These are phyloP conservation scores for Neodon shergylaensis DNA, from an alignment of 2,113 vertebrate genomes.

Conservation along the genomic window DNA sequence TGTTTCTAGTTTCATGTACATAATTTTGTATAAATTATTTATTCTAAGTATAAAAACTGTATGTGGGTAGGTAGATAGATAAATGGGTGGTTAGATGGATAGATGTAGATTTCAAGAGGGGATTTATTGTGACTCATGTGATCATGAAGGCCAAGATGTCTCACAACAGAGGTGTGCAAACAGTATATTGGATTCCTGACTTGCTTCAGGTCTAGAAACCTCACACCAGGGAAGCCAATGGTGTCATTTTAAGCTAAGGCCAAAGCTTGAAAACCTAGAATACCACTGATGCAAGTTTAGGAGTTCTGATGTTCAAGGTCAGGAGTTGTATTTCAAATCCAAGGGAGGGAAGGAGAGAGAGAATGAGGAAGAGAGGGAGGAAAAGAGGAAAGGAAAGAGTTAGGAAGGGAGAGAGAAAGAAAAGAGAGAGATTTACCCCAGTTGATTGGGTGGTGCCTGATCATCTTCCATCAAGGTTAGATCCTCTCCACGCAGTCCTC, in stretches of 20 bases:
- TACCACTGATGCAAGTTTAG: neutral
- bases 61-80: neutral
- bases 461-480: neutral
- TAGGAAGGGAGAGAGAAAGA: neutral
- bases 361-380: too few species aligned
- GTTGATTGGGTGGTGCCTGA: neutral
- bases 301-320: neutral
- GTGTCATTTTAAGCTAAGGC: neutral
- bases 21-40: neutral
- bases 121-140: neutral
- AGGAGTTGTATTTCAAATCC: neutral
- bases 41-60: neutral
- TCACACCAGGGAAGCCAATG: neutral
- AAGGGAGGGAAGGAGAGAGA: neutral
- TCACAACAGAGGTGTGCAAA: neutral
- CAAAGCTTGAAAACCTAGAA: neutral
- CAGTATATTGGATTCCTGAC: neutral
- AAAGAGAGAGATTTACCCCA: neutral
- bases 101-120: neutral
- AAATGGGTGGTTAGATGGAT: neutral
- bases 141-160: neutral
- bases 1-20: neutral
- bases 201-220: neutral
- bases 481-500: neutral
- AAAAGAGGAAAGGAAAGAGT: neutral